Evolutionary conservation across 2,797 vertebrate species (phyloP).

Genomic region (Cichlasoma orientale): DNA sequence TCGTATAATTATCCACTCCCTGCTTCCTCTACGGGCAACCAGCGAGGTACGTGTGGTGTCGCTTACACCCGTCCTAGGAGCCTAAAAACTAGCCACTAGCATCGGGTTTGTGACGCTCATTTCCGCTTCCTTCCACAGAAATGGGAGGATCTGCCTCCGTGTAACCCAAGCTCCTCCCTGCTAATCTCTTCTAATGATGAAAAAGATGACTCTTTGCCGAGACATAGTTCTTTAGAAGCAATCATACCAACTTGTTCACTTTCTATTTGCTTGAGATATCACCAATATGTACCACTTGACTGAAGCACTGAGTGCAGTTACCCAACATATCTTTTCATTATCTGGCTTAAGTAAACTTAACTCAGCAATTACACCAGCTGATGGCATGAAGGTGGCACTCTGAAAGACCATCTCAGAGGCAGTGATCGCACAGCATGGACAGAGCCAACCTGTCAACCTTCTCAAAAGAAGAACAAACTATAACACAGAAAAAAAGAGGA

Average conservation of each 20-base stretch:
- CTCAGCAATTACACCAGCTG: not conserved
- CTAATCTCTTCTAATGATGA: slow-evolving; percentile 12
- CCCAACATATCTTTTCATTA: not conserved
- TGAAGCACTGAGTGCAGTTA: not conserved
- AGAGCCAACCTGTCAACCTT: not conserved
- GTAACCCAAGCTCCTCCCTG: slow-evolving; percentile 58
- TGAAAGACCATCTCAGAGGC: not conserved
- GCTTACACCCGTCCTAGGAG: slow-evolving; percentile 56
- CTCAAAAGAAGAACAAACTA: not conserved
- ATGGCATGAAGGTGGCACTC: not conserved
- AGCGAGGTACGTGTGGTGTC: slow-evolving; percentile 44
- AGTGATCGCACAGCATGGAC: not conserved
- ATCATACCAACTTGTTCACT: not conserved
- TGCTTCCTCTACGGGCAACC: slow-evolving; percentile 58
- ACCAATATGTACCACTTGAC: not conserved
- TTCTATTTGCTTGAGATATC: not conserved
- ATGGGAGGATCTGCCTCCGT: slow-evolving; percentile 43
- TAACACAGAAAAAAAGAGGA: not conserved
- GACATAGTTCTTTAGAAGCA: not conserved
- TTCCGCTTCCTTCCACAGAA: slow-evolving; percentile 79
- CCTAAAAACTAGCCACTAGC: slow-evolving; percentile 60
- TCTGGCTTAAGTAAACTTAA: not conserved
- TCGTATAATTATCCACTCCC: slow-evolving; percentile 43
- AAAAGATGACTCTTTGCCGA: not conserved
- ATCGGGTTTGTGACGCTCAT: slow-evolving; percentile 63